These are phyloP conservation scores for Cephalopterus ornatus DNA, from an alignment of 2,113 vertebrate species.

Conservation along the genomic window DNA sequence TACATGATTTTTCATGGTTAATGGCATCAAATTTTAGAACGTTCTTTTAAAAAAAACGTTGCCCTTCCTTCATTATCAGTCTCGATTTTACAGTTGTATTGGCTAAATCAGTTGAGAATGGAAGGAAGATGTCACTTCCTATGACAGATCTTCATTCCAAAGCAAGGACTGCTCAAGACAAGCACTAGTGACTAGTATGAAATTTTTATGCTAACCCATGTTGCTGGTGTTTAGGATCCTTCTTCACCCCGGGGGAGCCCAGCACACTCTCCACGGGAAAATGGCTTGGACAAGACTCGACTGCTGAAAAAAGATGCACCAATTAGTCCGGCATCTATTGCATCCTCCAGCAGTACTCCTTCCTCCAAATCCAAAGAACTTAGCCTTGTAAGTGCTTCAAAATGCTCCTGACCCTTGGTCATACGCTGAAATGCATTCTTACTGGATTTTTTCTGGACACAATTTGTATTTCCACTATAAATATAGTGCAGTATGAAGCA, in stretches of 20 bases:
- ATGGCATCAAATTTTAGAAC: not conserved
- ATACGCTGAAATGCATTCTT: not conserved
- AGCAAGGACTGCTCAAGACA: not conserved
- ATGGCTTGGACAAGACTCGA: slow-evolving; percentile 94
- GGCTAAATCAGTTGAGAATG: not conserved
- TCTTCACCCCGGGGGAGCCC: slow-evolving; percentile 94
- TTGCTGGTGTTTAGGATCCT: slow-evolving; percentile 83
- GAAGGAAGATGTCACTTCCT: not conserved
- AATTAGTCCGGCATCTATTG: slow-evolving; percentile 94
- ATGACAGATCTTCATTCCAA: not conserved
- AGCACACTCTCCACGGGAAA: slow-evolving; percentile 93
- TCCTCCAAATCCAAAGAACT: slow-evolving; percentile 99
- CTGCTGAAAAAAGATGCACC: slow-evolving; percentile 97
- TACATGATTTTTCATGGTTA: not conserved
- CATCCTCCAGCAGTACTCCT: slow-evolving; percentile 97
- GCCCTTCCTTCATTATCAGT: not conserved
- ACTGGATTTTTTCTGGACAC: not conserved
- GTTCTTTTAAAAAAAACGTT: not conserved
- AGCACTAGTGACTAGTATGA: not conserved
- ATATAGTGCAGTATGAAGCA: not conserved
- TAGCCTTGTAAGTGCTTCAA: slow-evolving; percentile 86
- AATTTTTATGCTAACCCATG: not conserved
- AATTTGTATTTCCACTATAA: not conserved
- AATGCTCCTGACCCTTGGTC: not conserved
- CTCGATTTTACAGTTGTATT: not conserved